These are phyloP conservation scores for Bugula neritina DNA, from an alignment of 2,888 invertebrate genomes.

Conservation along the genomic window DNA sequence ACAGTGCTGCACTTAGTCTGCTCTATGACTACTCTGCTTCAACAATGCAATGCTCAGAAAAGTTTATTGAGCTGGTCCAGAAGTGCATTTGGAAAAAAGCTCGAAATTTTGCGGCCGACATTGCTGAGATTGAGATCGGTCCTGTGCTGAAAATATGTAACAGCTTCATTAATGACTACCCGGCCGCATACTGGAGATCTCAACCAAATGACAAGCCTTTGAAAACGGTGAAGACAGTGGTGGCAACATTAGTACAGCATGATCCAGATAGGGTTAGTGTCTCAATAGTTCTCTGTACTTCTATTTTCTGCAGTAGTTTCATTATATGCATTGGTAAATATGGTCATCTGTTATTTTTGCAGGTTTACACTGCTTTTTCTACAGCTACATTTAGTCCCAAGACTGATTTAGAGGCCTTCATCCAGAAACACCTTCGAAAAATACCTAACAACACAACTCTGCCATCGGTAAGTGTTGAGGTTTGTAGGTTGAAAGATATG, in stretches of 20 bases:
- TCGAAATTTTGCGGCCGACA: conserved; percentile 76
- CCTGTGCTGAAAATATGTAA: conserved; percentile 70
- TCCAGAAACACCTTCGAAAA: conserved; percentile 2
- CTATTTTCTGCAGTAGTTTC: too few species aligned
- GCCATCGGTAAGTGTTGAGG: not conserved
- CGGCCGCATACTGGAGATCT: conserved; percentile 79
- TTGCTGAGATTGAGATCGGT: conserved; percentile 54
- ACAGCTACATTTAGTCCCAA: conserved; percentile 7
- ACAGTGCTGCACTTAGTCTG: not conserved
- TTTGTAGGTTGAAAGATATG: too few species aligned
- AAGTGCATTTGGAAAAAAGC: conserved; percentile 90
- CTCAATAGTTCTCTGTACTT: too few species aligned
- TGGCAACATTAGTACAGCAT: conserved; percentile 82
- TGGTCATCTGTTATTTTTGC: too few species aligned
- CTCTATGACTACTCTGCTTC: not conserved
- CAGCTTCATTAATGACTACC: conserved; percentile 78
- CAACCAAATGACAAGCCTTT: conserved; percentile 72
- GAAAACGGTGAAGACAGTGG: conserved; percentile 81
- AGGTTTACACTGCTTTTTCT: conserved; percentile 18
- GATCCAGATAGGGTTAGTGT: conserved; percentile 65
- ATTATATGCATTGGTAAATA: not conserved
- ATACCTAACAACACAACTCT: not conserved
- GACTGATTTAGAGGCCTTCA: conserved; percentile 7
- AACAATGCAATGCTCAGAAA: conserved; percentile 1
- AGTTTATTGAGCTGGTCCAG: conserved; percentile 28